Evolutionary conservation across 2,113 vertebrate genomes (phyloP).

Genomic region (Eurypyga helias): DNA sequence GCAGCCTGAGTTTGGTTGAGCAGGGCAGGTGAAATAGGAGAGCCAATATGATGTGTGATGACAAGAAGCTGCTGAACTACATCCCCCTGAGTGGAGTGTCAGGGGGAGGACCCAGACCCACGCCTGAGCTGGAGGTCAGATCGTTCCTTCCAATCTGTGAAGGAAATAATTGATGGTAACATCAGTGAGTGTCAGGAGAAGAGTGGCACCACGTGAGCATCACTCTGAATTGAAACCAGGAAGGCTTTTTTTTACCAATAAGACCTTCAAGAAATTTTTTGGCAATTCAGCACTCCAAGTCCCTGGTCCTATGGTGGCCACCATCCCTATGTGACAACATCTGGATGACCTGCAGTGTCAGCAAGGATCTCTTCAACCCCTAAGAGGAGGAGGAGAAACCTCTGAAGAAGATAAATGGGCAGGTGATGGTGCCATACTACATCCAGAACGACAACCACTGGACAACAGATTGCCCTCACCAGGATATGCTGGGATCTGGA

Average conservation of each 20-base stretch:
- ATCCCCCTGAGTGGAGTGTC: not conserved
- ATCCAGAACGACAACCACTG: accelerated
- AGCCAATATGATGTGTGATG: not conserved
- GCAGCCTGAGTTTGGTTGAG: not conserved
- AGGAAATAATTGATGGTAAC: not conserved
- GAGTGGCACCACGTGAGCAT: not conserved
- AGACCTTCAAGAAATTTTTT: not conserved
- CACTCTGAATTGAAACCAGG: not conserved
- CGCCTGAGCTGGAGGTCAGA: not conserved
- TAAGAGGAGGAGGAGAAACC: not conserved
- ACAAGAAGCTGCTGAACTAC: not conserved
- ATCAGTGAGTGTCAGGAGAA: not conserved
- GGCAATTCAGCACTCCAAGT: not conserved
- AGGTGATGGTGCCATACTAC: not conserved
- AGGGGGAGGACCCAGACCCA: not conserved
- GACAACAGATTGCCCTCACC: not conserved
- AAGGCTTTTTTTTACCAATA: not conserved
- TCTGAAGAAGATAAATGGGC: not conserved
- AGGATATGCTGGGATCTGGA: not conserved
- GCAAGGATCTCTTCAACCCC: not conserved
- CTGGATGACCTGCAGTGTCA: not conserved
- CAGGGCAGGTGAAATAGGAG: not conserved
- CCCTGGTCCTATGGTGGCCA: not conserved
- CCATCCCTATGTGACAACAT: not conserved
- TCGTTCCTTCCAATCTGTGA: accelerated